Evolutionary conservation across 2,113 vertebrate species (phyloP).

Genomic region (Scatophagus argus): DNA sequence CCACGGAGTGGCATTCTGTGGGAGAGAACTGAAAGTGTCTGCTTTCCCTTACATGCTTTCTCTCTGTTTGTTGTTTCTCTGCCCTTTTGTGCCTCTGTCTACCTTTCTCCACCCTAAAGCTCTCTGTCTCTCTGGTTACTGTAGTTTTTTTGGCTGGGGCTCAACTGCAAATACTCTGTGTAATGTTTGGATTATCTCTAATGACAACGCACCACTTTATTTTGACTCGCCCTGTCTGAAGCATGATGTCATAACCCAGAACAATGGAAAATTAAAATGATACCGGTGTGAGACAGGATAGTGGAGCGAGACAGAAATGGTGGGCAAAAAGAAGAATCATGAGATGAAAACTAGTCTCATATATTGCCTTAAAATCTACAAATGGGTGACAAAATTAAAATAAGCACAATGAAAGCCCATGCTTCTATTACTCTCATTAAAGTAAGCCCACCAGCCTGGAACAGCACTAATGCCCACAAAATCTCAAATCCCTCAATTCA

Average conservation of each 20-base stretch:
- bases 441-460: slow-evolving; percentile 2
- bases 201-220: slow-evolving; percentile 35
- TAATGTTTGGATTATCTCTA: slow-evolving; percentile 51
- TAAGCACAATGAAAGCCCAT: background rate
- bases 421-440: background rate
- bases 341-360: background rate
- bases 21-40: slow-evolving; percentile 48
- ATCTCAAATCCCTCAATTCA: slow-evolving; percentile 32
- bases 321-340: background rate
- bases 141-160: slow-evolving; percentile 33
- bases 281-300: background rate
- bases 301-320: background rate
- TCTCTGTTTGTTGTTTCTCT: background rate
- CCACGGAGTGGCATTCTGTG: slow-evolving; percentile 49
- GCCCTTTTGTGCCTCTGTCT: slow-evolving; percentile 4
- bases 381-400: background rate
- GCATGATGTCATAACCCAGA: slow-evolving; percentile 31
- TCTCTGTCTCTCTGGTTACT: slow-evolving; percentile 12
- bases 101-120: slow-evolving; percentile 15
- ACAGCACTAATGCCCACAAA: slow-evolving; percentile 7
- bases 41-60: slow-evolving; percentile 26
- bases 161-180: slow-evolving; percentile 43
- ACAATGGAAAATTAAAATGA: slow-evolving; percentile 7
- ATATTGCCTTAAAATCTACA: background rate
- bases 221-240: slow-evolving; percentile 22